These are phyloP conservation scores for Eleutherodactylus coqui DNA, from an alignment of 2,797 vertebrate species.

Conservation along the genomic window DNA sequence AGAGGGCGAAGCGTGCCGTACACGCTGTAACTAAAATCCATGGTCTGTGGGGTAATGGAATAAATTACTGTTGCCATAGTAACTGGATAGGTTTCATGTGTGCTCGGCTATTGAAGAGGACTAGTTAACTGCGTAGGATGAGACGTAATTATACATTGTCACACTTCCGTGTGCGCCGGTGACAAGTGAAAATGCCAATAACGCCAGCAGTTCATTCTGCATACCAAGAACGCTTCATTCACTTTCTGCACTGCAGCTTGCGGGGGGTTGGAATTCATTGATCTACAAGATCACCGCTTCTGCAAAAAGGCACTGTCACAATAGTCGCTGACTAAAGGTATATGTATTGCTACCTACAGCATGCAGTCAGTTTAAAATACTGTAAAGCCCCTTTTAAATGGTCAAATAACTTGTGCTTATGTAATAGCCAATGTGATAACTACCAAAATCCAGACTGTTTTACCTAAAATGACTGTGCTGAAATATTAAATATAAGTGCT, in stretches of 20 bases:
- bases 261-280: too few relatives aligned
- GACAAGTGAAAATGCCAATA: conserved; percentile 33
- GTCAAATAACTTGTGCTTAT: too few relatives aligned
- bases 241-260: not conserved
- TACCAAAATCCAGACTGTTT: too few relatives aligned
- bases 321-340: not conserved
- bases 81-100: conserved; percentile 22
- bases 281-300: not conserved
- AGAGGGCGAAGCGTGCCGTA: conserved; percentile 3
- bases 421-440: too few relatives aligned
- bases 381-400: too few relatives aligned
- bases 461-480: too few relatives aligned
- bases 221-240: not conserved
- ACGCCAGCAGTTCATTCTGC: not conserved
- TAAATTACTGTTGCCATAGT: conserved; percentile 37
- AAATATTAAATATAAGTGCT: too few relatives aligned
- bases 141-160: conserved; percentile 13
- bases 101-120: not conserved
- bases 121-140: conserved; percentile 54
- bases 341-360: too few relatives aligned
- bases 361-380: too few relatives aligned
- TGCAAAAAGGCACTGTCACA: not conserved
- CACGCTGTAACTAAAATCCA: conserved; percentile 22
- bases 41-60: not conserved
- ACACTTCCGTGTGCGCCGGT: not conserved